Base-by-base conservation (phyloP, 2,888 invertebrate genomes). In the Fabriciana adippe region DNA sequence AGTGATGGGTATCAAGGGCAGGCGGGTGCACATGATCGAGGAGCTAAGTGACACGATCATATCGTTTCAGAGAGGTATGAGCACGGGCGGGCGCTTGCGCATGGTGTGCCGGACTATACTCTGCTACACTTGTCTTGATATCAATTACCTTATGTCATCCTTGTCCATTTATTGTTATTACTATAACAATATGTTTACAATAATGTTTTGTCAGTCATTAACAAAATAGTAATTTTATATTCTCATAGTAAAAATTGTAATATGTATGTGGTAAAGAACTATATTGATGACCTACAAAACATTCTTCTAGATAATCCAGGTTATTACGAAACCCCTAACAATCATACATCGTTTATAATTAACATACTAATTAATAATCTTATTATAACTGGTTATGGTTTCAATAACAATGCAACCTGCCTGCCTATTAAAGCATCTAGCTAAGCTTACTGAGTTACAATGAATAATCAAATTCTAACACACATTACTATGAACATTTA, bases 1-100 rank as follows among this genome's bases (percentile, higher is more conserved):
- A 98, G 98, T 98, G 94, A 98, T 98, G 98, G 98, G 98, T 94
- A 98, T 98, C 95, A 98, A 98, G 94, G 99, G 99, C 90, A 95
- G 98, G 87, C 95, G 99, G 91, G 98, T 99, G 93, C 98, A 98
- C 94, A 97, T 98, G 96, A 99, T 99, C 93, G 99, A 99, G 94
- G 98, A 98, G 94, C 95, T 99, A 93, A 98, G 98, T 94, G 98
- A 98, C 94, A 98, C 98, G 88, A 97, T 99, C 92, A 98, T 99
- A 94, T 98, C 98, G 91, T 99, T 99, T 95, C 98, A 99, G 95
- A 96, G 98, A 98, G 98, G 98, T 98, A 97, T 95, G 95, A 89
- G 86, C 89, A 87, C 87, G 81, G 78, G 79, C 75, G 78, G 74
- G 74, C 73, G 81, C 83, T 86, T 86, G 77, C 79, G 91, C 89